Base-by-base conservation (phyloP, 2,888 invertebrate species). In the Drosophila kambysellisi region DNA sequence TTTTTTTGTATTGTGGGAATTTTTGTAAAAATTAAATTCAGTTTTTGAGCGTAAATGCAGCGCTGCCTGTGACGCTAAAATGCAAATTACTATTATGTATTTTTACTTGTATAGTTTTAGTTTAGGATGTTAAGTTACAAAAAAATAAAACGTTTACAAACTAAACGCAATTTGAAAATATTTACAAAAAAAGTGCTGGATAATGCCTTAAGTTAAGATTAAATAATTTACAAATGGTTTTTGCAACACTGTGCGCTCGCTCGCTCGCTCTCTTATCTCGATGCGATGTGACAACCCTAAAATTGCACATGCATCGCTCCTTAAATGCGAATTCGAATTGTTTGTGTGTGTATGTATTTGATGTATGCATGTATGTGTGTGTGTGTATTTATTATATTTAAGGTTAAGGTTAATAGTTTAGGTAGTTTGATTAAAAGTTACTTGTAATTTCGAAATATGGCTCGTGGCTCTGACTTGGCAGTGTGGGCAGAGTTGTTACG, bases 161-260 rank as follows among this genome's bases (percentile, higher is more conserved):
- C 87, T 85, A 90, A 52, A 72, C 82, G 82, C 70, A 71, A 48
- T 83, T 76, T 70, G 70, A 79, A 78, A 88, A 75, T 87, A 85
- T 85, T 63, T 85, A 85, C 85, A 85, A 76, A 85, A 89, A 67
- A 74, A 81, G 83, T 90, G 66, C 73, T 89, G 68, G 61, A 70
- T 90, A 89, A 89, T 89, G 78, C 63, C 87, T 87, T 84, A 90
- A 70, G 70, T 60, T 87, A 76, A 51, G 57, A 50, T 84, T 90
- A 88, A 92, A 91, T 91, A 91, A 86, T 92, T 91, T 92, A 91
- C 91, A 92, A 91, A 88, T 90, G 87, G 85, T 74, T 81, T 82
- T 86, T 74, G 70, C 80, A 76, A 76, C 90, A 90, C 83, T 77
- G 81, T 81, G 70, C 68, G 72, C 76, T 72, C 68, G 58, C 51